These are phyloP conservation scores for Timema cristinae DNA, from an alignment of 2,888 invertebrate species.

Conservation along the genomic window DNA sequence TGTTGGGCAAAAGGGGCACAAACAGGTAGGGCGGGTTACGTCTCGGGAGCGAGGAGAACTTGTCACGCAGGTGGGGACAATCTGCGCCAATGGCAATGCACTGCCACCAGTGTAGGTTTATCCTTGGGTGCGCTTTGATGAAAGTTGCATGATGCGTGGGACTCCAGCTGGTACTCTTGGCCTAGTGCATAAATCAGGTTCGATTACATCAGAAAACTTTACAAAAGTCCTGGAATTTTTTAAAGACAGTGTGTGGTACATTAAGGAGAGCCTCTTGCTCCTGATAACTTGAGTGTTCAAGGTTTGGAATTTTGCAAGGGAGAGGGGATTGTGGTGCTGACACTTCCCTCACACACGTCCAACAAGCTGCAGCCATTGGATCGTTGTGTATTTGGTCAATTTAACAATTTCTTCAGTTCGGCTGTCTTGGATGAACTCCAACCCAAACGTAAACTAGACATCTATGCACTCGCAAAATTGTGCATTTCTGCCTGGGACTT, in stretches of 20 bases:
- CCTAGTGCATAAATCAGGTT: constrained; percentile 10
- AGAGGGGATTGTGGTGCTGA: constrained; percentile 5
- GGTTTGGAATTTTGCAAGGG: constrained; percentile 6
- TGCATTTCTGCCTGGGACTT: constrained; percentile 1
- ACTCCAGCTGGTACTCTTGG: constrained; percentile 7
- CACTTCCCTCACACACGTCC: constrained; percentile 7
- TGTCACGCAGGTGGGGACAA: constrained; percentile 8
- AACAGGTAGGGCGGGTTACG: constrained; percentile 41
- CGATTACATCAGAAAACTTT: constrained; percentile 3
- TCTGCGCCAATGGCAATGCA: constrained; percentile 1
- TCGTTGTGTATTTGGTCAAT: constrained; percentile 8
- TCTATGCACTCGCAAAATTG: constrained; percentile 4
- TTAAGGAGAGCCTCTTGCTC: constrained; percentile 4
- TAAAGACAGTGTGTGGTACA: constrained; percentile 3
- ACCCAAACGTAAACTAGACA: neutral
- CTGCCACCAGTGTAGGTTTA: neutral
- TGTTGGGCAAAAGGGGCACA: constrained; percentile 39
- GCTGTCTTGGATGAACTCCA: constrained; percentile 11
- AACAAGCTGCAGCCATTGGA: constrained; percentile 15
- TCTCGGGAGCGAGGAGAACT: constrained; percentile 37
- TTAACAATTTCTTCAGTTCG: neutral
- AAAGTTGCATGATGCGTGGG: neutral
- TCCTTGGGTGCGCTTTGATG: constrained; percentile 9
- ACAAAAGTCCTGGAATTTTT: neutral
- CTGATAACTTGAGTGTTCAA: constrained; percentile 9